Conservation (phyloP, 2,888 invertebrate genomes). For the Diadromus collaris region DNA sequence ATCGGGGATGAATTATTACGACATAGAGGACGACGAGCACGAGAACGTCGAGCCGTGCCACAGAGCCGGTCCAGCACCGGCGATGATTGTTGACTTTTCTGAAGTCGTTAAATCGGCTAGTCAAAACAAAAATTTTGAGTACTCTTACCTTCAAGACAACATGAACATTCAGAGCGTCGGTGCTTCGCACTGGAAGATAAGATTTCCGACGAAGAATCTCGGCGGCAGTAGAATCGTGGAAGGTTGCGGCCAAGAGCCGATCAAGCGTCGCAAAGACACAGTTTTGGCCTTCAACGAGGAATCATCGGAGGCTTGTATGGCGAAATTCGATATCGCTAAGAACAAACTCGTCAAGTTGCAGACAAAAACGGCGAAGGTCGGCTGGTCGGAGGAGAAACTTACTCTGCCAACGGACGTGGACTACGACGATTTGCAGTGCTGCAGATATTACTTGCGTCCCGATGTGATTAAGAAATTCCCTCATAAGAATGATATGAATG, state of each 20-base stretch:
- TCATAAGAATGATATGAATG: constrained; percentile 35
- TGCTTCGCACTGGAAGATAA: constrained; percentile 91
- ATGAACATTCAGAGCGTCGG: constrained; percentile 86
- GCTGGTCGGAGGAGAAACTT: constrained; percentile 70
- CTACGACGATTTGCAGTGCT: constrained; percentile 63
- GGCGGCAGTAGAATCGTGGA: constrained; percentile 52
- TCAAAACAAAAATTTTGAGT: constrained; percentile 65
- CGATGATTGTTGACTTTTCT: constrained; percentile 69
- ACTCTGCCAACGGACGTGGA: constrained; percentile 66
- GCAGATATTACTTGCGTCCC: constrained; percentile 61
- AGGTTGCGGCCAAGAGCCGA: constrained; percentile 60
- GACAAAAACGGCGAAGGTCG: constrained; percentile 61
- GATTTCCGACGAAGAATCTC: constrained; percentile 79
- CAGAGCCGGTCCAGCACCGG: constrained; percentile 30
- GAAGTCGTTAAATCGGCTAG: constrained; percentile 57
- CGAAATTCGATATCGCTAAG: constrained; percentile 5
- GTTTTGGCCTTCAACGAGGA: constrained; percentile 58
- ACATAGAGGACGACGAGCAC: constrained; percentile 54
- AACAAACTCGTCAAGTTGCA: constrained; percentile 53
- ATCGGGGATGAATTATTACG: constrained; percentile 54
- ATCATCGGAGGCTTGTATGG: neutral
- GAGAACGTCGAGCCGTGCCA: constrained; percentile 59
- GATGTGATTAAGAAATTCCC: constrained; percentile 41
- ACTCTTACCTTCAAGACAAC: constrained; percentile 69
- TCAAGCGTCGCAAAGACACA: constrained; percentile 64